phyloP scores from a whole-genome alignment of 2,113 vertebrate genomes.

The Crotalus horridus region DNA sequence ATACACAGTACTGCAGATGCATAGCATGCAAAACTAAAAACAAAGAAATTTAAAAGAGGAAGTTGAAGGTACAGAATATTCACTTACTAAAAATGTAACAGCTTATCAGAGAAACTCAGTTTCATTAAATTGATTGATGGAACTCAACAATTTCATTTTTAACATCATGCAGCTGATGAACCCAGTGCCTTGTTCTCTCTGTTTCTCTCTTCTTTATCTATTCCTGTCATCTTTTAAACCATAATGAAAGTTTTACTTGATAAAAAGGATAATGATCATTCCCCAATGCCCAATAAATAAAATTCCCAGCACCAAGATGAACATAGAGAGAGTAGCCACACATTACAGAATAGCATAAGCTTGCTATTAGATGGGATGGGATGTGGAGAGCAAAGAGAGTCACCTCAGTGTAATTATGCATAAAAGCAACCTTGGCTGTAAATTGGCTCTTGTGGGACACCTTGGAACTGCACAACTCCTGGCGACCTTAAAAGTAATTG shows the following conservation, averaged over 20 bases:
- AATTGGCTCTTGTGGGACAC: neutral
- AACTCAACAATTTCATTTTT: slow-evolving; percentile 23
- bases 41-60: neutral
- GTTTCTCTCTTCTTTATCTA: slow-evolving; percentile 22
- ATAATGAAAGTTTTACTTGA: slow-evolving; percentile 25
- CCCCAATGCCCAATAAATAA: slow-evolving; percentile 19
- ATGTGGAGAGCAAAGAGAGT: neutral
- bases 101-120: slow-evolving; percentile 27
- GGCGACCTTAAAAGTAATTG: slow-evolving; percentile 6
- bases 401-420: neutral
- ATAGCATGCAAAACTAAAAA: slow-evolving; percentile 10
- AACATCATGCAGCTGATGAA: slow-evolving; percentile 1
- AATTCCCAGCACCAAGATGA: neutral
- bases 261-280: slow-evolving; percentile 27
- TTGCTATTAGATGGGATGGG: neutral
- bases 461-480: neutral
- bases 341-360: neutral
- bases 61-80: slow-evolving; percentile 4
- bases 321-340: slow-evolving; percentile 7
- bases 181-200: slow-evolving; percentile 23
- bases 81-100: slow-evolving; percentile 14
- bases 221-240: slow-evolving; percentile 31
- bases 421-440: neutral
- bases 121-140: slow-evolving; percentile 24
- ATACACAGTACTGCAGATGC: neutral